Evolutionary conservation across 2,797 vertebrate species (phyloP).

Genomic region (Paramormyrops hopkinsi): DNA sequence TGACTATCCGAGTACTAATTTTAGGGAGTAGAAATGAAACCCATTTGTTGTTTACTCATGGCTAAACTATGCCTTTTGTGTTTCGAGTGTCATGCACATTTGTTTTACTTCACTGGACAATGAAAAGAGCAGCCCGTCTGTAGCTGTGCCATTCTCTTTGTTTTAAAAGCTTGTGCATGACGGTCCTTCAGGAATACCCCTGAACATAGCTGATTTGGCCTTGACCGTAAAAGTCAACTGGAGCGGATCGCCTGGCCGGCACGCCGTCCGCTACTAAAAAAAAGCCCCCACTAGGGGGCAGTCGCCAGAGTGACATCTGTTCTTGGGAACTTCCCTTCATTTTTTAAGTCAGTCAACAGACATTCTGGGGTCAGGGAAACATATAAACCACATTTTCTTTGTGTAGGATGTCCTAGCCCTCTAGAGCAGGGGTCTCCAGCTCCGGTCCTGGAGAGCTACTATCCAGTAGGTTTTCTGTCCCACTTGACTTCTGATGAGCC

Average conservation of each 20-base stretch:
- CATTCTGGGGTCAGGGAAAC: background rate
- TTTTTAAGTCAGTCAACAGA: background rate
- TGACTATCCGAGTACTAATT: constrained; percentile 21
- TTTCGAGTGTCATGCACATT: background rate
- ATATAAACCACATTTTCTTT: background rate
- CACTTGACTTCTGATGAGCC: no score
- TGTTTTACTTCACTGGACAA: background rate
- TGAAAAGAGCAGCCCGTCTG: constrained; percentile 9
- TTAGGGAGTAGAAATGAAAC: constrained; percentile 14
- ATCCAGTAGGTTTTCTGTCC: no score
- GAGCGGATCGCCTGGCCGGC: background rate
- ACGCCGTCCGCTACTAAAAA: background rate
- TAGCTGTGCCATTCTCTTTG: background rate
- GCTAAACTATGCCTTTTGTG: constrained; percentile 17
- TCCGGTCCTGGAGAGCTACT: no score
- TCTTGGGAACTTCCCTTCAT: background rate
- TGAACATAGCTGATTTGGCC: background rate
- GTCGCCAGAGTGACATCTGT: background rate
- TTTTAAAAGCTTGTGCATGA: background rate
- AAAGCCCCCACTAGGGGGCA: constrained; percentile 24
- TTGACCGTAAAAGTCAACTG: background rate
- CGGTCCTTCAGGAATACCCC: constrained; percentile 6
- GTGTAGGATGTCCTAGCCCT: background rate
- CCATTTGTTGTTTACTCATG: constrained; percentile 23
- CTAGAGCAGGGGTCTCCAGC: background rate